Evolutionary conservation across 2,113 vertebrate genomes (phyloP).

Genomic region (Platysternon megacephalum): DNA sequence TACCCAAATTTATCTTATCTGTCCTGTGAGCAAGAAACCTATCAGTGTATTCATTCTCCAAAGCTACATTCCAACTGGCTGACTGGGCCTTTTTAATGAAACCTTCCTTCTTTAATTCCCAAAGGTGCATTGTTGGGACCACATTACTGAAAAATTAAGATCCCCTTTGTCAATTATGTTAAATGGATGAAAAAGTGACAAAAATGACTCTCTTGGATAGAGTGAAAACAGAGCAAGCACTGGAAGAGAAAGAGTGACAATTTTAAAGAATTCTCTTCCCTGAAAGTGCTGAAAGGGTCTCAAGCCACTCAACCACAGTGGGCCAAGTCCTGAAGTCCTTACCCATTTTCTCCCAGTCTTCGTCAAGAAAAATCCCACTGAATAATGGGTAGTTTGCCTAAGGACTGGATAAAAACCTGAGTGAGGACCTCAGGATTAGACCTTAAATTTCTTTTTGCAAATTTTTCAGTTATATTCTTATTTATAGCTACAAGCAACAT

Average conservation of each 20-base stretch:
- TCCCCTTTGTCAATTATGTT: neutral
- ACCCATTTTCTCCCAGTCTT: neutral
- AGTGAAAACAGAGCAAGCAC: neutral
- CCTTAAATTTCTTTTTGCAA: neutral
- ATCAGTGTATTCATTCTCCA: neutral
- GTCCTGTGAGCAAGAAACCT: neutral
- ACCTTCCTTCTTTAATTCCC: neutral
- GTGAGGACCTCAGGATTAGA: neutral
- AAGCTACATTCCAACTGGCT: neutral
- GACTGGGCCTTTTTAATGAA: neutral
- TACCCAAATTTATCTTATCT: constrained; percentile 34
- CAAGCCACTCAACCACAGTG: neutral
- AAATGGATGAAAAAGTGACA: neutral
- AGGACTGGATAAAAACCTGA: neutral
- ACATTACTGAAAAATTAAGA: neutral
- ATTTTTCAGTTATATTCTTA: neutral
- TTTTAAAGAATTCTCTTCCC: neutral
- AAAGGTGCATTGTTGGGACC: neutral
- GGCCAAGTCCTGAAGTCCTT: neutral
- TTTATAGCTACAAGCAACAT: too few species aligned
- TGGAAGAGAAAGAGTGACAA: neutral
- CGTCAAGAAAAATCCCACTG: neutral
- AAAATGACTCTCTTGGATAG: neutral
- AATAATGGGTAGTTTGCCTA: neutral
- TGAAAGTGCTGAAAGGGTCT: neutral